Percentiles rank a stretch among this genome's conserved stretches.
Evolutionary conservation across 2,113 vertebrate genomes (phyloP).

Genomic region (Chinchilla lanigera): DNA sequence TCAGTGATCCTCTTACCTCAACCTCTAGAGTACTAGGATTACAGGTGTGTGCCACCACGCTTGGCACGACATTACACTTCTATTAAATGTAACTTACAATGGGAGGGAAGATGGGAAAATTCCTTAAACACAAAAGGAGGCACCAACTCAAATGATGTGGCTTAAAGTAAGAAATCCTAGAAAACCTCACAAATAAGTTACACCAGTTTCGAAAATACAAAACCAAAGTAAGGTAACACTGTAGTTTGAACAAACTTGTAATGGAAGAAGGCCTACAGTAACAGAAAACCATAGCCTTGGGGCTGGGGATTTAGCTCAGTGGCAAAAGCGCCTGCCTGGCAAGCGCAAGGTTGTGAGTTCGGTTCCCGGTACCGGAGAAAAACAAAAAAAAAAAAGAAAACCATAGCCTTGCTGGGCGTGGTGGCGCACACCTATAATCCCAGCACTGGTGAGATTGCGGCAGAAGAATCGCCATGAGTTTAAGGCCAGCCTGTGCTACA

Average conservation of each 20-base stretch:
- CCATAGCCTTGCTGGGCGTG: not conserved
- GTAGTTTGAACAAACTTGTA: conserved; percentile 3
- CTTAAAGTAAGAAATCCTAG: not conserved
- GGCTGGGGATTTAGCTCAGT: no score
- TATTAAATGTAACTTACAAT: conserved; percentile 20
- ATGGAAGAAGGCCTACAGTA: not conserved
- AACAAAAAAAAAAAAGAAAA: no score
- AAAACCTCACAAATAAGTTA: conserved; percentile 4
- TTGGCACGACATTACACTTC: not conserved
- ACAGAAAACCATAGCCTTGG: not conserved
- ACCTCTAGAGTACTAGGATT: not conserved
- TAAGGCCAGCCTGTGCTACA: not conserved
- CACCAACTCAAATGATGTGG: not conserved
- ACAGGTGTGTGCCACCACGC: not conserved
- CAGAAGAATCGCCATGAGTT: not conserved
- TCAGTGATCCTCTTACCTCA: not conserved
- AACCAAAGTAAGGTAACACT: not conserved
- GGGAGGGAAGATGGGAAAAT: not conserved
- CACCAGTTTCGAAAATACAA: not conserved
- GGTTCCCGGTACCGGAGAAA: no score
- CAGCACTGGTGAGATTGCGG: not conserved
- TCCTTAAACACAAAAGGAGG: not conserved
- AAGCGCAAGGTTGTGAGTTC: no score
- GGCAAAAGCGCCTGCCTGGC: no score
- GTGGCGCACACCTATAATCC: not conserved